Conservation (phyloP, 2,888 invertebrate species). For the Euspilapteryx auroguttella region DNA sequence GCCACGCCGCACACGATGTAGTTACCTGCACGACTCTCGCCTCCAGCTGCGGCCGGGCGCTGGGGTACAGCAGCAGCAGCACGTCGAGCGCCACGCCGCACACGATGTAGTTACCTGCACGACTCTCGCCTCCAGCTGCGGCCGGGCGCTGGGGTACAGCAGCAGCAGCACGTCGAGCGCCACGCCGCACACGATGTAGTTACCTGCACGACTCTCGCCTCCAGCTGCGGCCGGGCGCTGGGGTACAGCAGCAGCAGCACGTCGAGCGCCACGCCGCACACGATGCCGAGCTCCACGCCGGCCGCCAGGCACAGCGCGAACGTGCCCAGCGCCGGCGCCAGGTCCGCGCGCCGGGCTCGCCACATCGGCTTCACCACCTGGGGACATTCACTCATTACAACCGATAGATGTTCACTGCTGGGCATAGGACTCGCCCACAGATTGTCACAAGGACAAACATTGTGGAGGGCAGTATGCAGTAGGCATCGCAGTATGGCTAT, state of each 20-base stretch:
- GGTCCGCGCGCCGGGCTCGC: constrained; percentile 78
- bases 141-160: constrained; percentile 80
- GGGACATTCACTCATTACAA: constrained; percentile 3
- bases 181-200: no score
- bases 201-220: constrained; percentile 72
- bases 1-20: no score
- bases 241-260: constrained; percentile 78
- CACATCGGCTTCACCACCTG: constrained; percentile 82
- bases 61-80: no score
- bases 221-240: constrained; percentile 76
- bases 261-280: constrained; percentile 80
- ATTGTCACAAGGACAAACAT: no score
- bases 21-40: no score
- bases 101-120: neutral
- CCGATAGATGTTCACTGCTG: no score
- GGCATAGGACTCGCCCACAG: no score
- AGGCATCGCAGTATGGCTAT: no score
- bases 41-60: no score
- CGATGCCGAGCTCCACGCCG: constrained; percentile 86
- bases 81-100: no score
- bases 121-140: constrained; percentile 71
- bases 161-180: constrained; percentile 75
- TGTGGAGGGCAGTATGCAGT: no score
- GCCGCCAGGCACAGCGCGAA: constrained; percentile 79
- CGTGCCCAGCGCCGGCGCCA: constrained; percentile 80